Evolutionary conservation across 23 tunicate species (phyloP).

Genomic region (Aplidium turbinatum): DNA sequence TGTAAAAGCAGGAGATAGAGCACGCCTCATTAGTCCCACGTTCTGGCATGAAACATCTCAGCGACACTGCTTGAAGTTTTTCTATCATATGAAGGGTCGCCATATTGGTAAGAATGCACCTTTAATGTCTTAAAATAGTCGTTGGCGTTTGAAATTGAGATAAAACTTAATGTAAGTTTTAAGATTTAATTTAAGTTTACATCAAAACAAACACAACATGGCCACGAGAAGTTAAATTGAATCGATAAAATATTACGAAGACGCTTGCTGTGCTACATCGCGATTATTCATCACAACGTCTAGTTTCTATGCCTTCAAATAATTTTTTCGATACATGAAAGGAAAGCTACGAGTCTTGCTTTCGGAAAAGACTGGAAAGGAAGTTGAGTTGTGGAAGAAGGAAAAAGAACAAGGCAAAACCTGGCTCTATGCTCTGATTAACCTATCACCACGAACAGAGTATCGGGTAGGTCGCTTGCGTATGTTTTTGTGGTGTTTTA

Average conservation of each 20-base stretch:
- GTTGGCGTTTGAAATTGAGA: neutral
- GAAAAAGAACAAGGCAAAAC: constrained; percentile 49
- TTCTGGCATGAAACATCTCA: constrained; percentile 17
- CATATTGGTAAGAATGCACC: constrained; percentile 60
- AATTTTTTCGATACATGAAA: neutral
- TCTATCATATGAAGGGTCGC: constrained; percentile 81
- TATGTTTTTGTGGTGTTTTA: no score
- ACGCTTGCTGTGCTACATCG: no score
- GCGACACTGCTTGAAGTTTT: constrained; percentile 62
- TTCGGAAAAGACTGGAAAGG: constrained; percentile 14
- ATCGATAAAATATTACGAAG: no score
- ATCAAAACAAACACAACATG: no score
- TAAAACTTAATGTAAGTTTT: constrained; percentile 1
- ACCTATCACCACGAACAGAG: constrained; percentile 2
- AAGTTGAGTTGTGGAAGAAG: constrained; percentile 48
- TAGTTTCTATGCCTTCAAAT: neutral
- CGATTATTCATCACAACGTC: no score
- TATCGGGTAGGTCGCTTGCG: constrained; percentile 24
- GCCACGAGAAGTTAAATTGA: no score
- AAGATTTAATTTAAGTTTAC: no score
- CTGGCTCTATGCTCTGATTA: constrained; percentile 30
- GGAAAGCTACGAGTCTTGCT: constrained; percentile 58
- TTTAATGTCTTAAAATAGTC: neutral
- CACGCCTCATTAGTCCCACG: constrained; percentile 68
- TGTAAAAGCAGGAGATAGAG: constrained; percentile 44